These are phyloP conservation scores for Ctenoplectra terminalis DNA, from an alignment of 1,140 invertebrate species.

Conservation along the genomic window DNA sequence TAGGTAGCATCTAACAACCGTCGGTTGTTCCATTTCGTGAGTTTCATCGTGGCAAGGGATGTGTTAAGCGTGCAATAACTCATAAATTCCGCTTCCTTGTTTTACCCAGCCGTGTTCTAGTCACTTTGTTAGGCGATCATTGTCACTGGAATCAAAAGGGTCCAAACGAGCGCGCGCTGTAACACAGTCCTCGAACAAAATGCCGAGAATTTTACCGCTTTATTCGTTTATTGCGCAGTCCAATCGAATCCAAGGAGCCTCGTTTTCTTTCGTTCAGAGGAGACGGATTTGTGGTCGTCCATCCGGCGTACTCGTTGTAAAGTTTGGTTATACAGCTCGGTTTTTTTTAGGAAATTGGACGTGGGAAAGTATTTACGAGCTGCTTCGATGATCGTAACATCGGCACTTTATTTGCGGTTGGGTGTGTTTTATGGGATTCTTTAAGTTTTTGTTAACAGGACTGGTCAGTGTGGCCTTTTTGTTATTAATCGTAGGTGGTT, in stretches of 20 bases:
- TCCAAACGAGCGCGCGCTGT: background rate
- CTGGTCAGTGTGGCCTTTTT: background rate
- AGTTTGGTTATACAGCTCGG: background rate
- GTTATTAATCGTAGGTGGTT: background rate
- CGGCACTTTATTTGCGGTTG: background rate
- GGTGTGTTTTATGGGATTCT: background rate
- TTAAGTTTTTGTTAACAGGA: background rate
- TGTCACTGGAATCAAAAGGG: constrained; percentile 31
- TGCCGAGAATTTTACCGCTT: constrained; percentile 66
- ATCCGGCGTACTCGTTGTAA: constrained; percentile 7
- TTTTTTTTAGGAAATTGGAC: background rate
- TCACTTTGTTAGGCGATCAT: constrained; percentile 63
- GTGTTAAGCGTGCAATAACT: constrained; percentile 43
- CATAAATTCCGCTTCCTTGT: constrained; percentile 62
- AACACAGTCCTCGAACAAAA: constrained; percentile 44
- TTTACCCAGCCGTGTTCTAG: constrained; percentile 37
- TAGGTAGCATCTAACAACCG: constrained; percentile 27
- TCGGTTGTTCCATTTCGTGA: background rate
- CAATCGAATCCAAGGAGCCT: constrained; percentile 21
- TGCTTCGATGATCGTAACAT: background rate
- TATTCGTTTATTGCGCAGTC: constrained; percentile 68
- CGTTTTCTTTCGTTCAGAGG: background rate
- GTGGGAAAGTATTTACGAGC: constrained; percentile 33
- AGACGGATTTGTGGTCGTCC: background rate
- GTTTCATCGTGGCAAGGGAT: background rate